These are phyloP conservation scores for Phacellophora camtschatica DNA, from an alignment of 30 jellyfish, hydroid and myxozoan species.

Conservation along the genomic window DNA sequence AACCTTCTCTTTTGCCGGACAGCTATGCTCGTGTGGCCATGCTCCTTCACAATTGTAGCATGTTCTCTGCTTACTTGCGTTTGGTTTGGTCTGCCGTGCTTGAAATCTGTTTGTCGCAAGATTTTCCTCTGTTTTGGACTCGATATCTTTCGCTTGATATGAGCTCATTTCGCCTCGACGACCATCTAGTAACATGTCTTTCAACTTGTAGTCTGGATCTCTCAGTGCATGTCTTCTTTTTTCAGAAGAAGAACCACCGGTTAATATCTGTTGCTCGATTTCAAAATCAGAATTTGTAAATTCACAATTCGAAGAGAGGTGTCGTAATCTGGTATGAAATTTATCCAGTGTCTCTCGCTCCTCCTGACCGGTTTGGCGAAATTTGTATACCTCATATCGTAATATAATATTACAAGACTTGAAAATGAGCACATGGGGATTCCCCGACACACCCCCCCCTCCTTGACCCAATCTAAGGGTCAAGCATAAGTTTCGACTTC, in stretches of 20 bases:
- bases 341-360: background rate
- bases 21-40: conserved; percentile 5
- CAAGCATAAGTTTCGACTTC: conserved; percentile 59
- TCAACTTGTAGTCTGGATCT: too few relatives aligned
- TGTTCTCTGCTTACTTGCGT: background rate
- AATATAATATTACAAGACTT: too few relatives aligned
- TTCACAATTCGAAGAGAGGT: background rate
- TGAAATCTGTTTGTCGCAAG: too few relatives aligned
- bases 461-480: conserved; percentile 58
- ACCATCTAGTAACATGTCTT: too few relatives aligned
- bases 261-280: background rate
- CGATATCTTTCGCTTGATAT: conserved; percentile 3
- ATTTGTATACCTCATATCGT: background rate
- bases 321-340: background rate
- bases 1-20: conserved; percentile 22
- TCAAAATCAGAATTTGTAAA: background rate
- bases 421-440: background rate
- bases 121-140: background rate
- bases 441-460: conserved; percentile 36
- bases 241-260: background rate
- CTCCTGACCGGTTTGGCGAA: background rate
- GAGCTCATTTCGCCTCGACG: too few relatives aligned
- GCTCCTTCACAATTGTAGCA: conserved; percentile 23
- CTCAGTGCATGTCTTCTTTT: background rate
- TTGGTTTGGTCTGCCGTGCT: background rate